These are phyloP conservation scores for Acrocephalus arundinaceus DNA, from an alignment of 2,113 vertebrate genomes.

Conservation along the genomic window DNA sequence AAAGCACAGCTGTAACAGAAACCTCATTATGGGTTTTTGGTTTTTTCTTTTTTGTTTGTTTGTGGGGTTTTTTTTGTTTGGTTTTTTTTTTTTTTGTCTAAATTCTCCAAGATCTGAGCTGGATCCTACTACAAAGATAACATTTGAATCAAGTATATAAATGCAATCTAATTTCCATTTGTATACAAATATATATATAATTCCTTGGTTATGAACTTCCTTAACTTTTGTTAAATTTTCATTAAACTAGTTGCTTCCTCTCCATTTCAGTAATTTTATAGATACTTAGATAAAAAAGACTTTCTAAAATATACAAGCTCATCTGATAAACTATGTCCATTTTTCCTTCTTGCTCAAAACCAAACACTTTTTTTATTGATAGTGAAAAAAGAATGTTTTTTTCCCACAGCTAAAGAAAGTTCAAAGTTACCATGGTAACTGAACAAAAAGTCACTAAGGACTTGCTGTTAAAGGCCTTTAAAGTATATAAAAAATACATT, in stretches of 20 bases:
- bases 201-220: not conserved
- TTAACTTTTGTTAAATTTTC: not conserved
- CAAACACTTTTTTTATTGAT: not conserved
- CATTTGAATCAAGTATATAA: not conserved
- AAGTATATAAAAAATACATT: not conserved
- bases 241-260: not conserved
- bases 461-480: conserved; percentile 33
- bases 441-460: conserved; percentile 40
- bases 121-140: not conserved
- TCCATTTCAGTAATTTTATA: not conserved
- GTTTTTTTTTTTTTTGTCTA: not conserved
- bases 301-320: not conserved
- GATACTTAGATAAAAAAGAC: not conserved
- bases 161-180: not conserved
- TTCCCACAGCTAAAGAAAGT: conserved; percentile 9
- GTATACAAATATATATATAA: not conserved
- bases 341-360: not conserved
- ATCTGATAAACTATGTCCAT: not conserved
- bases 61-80: too few relatives aligned
- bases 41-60: too few relatives aligned
- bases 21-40: not conserved
- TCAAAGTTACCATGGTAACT: conserved; percentile 60
- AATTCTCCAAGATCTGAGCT: not conserved
- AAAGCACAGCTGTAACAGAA: not conserved
- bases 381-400: conserved; percentile 5